These are phyloP conservation scores for Polydrusus pterygomalis DNA, from an alignment of 2,888 invertebrate genomes.

Conservation along the genomic window DNA sequence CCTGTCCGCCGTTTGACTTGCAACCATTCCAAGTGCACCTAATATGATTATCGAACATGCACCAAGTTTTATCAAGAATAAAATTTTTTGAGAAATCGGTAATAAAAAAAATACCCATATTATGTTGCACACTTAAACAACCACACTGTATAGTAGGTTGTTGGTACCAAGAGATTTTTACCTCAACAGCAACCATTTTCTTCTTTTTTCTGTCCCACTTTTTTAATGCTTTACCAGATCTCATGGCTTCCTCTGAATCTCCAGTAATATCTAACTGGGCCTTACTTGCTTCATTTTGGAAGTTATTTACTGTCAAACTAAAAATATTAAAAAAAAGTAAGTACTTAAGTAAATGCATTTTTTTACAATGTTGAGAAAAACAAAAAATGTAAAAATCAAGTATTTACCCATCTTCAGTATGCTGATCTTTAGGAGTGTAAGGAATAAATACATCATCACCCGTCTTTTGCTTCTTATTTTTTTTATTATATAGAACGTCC, in stretches of 20 bases:
- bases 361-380: slow-evolving; percentile 23
- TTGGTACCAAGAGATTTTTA: slow-evolving; percentile 64
- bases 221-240: slow-evolving; percentile 77
- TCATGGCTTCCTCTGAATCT: slow-evolving; percentile 82
- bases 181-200: slow-evolving; percentile 89
- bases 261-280: slow-evolving; percentile 89
- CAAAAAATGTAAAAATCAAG: slow-evolving; percentile 3
- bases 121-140: too few relatives aligned
- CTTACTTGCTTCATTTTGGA: slow-evolving; percentile 85
- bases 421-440: slow-evolving; percentile 88
- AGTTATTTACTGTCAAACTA: slow-evolving; percentile 85
- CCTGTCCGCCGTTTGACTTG: too few relatives aligned
- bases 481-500: slow-evolving; percentile 76
- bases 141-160: too few relatives aligned
- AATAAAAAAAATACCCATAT: too few relatives aligned
- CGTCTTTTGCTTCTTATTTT: slow-evolving; percentile 74
- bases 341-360: too few relatives aligned
- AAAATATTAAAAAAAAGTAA: slow-evolving; percentile 33
- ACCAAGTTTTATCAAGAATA: too few relatives aligned
- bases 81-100: too few relatives aligned
- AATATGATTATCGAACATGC: too few relatives aligned
- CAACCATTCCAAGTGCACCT: too few relatives aligned
- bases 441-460: slow-evolving; percentile 89
- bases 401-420: slow-evolving; percentile 87
- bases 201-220: slow-evolving; percentile 97